Base-by-base conservation (phyloP, 2,797 vertebrate species). In the Eulemur albifrons region DNA sequence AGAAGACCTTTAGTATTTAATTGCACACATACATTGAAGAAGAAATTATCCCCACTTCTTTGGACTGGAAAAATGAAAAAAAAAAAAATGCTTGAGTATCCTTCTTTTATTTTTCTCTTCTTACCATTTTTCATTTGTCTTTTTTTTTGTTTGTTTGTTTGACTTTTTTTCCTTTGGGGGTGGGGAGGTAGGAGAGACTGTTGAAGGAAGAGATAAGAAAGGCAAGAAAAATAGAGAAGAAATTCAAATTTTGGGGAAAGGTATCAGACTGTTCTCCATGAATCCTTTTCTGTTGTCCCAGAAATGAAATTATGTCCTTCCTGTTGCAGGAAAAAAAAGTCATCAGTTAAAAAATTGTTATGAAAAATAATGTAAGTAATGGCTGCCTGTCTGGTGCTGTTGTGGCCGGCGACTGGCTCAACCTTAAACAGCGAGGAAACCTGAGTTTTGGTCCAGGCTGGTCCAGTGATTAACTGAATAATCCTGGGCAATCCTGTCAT, bases 51-150 rank as follows among this genome's bases (percentile, higher is more conserved):
- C 8, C 25, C 5, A 76, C 10, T 88, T 67, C 18, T 59, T 80
- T 10, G 27, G 3, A 63, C 18, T 52, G 45, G 61, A 92, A 95
- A 52, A 45, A 48, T 52, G 32, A 95, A 92, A 48, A 48, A 48
- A 48, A 48, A 48, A 48, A 73, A 50, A 27, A 50, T 59, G 10
- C 5, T 79, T 65, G 5, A 50, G 10, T 40, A 27, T 17, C 2
- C 10, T 80, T 59, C 32, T 23, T 23, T 79, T 38, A 7, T 82
- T 83, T 72, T 70, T 91, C 14, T 27, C 2, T 83, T 90, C 8
- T 94, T 94, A 48, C 0, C 9, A 54, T 38, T 57, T 57, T 30
- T 81, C 7, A 20, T 54, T 48, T 14, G 18, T 4, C 9, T 20
- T 69, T 72, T 32, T 77, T 59, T 63, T 38, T 79, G 1, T 18